Conservation (phyloP, 2,888 invertebrate genomes). For the Agonopterix heracliana region DNA sequence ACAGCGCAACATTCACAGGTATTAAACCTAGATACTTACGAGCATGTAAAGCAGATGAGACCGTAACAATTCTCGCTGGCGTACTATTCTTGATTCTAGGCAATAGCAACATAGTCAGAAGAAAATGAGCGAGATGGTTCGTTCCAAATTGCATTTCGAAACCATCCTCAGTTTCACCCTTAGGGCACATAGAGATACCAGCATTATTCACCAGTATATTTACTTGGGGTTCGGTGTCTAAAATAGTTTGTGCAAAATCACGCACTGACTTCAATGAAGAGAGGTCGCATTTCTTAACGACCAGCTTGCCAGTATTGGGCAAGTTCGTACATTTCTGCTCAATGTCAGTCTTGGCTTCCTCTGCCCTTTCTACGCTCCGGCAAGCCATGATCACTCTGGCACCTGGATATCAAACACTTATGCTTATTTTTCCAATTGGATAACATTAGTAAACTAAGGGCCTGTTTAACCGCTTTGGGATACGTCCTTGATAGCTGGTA, state of each 20-base stretch:
- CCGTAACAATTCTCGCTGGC: constrained; percentile 77
- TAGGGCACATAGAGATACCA: constrained; percentile 80
- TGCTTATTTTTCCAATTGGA: no score
- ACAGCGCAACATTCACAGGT: no score
- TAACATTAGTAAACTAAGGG: no score
- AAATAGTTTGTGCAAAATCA: constrained; percentile 62
- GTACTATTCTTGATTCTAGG: constrained; percentile 73
- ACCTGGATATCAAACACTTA: constrained; percentile 41
- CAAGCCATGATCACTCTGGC: constrained; percentile 69
- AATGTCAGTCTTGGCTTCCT: constrained; percentile 68
- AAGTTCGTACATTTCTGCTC: constrained; percentile 30
- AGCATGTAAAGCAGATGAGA: constrained; percentile 75
- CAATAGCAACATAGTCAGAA: constrained; percentile 76
- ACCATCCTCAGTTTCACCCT: constrained; percentile 78
- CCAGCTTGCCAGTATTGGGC: constrained; percentile 32
- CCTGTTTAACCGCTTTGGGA: no score
- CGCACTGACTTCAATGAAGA: constrained; percentile 72
- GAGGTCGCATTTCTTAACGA: constrained; percentile 70
- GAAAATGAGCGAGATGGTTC: constrained; percentile 80
- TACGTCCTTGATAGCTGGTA: no score
- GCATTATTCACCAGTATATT: constrained; percentile 80
- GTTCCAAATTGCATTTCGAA: constrained; percentile 81
- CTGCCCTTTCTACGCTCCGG: constrained; percentile 59
- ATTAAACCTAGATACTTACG: constrained; percentile 21
- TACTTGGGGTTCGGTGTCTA: constrained; percentile 60